Base-by-base conservation (phyloP, 2,797 vertebrate species). In the Dicrostonyx torquatus region DNA sequence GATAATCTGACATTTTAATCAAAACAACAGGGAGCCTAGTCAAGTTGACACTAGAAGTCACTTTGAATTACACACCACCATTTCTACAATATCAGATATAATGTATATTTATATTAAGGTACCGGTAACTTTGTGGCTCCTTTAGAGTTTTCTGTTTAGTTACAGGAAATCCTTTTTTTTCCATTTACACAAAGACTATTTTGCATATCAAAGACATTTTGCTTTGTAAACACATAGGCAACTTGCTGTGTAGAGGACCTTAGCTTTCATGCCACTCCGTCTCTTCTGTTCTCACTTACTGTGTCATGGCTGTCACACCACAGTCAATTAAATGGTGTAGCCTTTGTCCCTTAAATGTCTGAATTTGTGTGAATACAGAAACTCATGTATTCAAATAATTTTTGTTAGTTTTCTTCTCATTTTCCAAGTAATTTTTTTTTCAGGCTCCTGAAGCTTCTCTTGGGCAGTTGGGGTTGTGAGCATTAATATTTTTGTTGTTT, bases 1-100 rank as follows among this genome's bases (percentile, higher is more conserved):
- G 84, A 89, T 96, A 95, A 85, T 91, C 76, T 90, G 70, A 40
- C 89, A 73, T 92, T 89, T 97, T 95, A 94, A 95, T 92, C 79
- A 83, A 86, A 97, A 94, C 75, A 92, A 50, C 18, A 91, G 72
- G 86, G 11, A 90, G 76, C 48, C 83, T 89, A 62, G 13, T 95
- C 73, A 87, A 37, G 60, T 91, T 91, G 80, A 79, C 60, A 75
- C 34, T 84, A 18, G 55, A 85, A 89, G 43, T 92, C 72, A 87
- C 72, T 96, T 94, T 95, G 94, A 84, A 93, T 96, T 83, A 75
- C 68, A 92, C 9, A 72, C 40, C 64, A 60, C 76, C 40, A 64
- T 94, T 95, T 96, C 68, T 26, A 78, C 79, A 45, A 20, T 79
- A 89, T 90, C n/a, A 86, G 18, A 58, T 93, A 43, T 50, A 88